Evolutionary conservation across 2,113 vertebrate species (phyloP).

Genomic region (Otolemur garnettii): DNA sequence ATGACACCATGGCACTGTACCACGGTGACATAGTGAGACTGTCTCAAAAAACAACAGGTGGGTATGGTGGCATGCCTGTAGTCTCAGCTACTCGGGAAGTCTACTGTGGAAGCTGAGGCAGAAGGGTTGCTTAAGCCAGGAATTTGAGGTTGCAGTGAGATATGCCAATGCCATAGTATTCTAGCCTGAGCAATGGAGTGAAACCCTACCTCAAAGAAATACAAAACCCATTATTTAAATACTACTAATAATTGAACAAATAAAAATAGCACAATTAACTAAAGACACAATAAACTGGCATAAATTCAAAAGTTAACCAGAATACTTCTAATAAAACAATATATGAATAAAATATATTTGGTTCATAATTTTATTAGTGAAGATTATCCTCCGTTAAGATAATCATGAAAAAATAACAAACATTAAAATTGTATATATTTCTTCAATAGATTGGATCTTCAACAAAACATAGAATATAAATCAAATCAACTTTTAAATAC

Average conservation of each 20-base stretch:
- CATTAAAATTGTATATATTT: slow-evolving; percentile 31
- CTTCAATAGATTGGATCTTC: slow-evolving; percentile 15
- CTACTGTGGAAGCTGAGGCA: no score
- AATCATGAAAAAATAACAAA: slow-evolving; percentile 41
- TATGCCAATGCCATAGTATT: no score
- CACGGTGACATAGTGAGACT: no score
- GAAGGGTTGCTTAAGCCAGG: no score
- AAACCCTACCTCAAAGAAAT: no score
- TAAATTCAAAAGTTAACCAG: slow-evolving; percentile 42
- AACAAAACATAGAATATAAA: slow-evolving; percentile 41
- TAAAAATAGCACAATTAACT: neutral
- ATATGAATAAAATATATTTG: slow-evolving; percentile 14
- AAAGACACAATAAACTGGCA: neutral
- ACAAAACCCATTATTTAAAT: neutral
- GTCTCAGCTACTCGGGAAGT: no score
- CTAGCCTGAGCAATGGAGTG: no score
- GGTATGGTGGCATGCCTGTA: no score
- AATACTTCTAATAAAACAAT: slow-evolving; percentile 49
- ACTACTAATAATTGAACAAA: neutral
- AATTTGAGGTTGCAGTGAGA: no score
- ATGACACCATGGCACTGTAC: no score
- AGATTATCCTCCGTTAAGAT: neutral
- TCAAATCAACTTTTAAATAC: slow-evolving; percentile 31
- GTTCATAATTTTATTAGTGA: slow-evolving; percentile 14
- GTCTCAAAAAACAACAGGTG: no score